Evolutionary conservation across 2,797 vertebrate species (phyloP), one percentile per base, ranked within the genome.

Genomic region (Thalassophryne amazonica): DNA sequence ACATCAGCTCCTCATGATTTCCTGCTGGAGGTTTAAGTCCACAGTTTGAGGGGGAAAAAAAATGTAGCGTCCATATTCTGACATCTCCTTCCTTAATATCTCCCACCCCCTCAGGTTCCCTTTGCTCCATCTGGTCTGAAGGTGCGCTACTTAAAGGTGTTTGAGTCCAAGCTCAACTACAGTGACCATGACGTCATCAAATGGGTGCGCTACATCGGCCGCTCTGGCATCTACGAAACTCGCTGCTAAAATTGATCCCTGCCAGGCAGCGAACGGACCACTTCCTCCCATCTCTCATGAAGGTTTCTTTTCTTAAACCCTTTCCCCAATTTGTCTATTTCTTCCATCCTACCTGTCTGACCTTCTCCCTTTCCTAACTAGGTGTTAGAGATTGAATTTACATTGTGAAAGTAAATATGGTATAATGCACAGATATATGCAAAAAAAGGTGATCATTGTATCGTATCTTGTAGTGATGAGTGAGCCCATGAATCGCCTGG

Each of bases 101-200:
- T 6, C 30, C 25, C 1, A 0, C 31, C 59, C 28, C 43, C 2
- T 20, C 45, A 99, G 97, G 97, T 99, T 70, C 97, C 97, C 0
- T 99, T 99, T 2, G 97, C 97, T 0, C 97, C 97, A 17, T 99
- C 97, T n/a, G 97, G 97, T 52, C 92, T 99, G 73, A 99, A 99
- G 91, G 97, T 99, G 80, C 97, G 97, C 58, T 99, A 99, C 87
- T 90, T 99, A 91, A 99, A 99, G 92, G 97, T 99, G 70, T 99
- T 99, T 66, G 97, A 99, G 87, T 96, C 97, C 78, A 99, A 99
- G 89, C 93, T 99, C 90, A 99, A 99, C 92, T 99, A 99, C 94
- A 99, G 96, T 88, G 97, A 99, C 88, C 97, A 99, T 0, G 97
- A 99, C 13, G 97, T 99, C 81, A 98, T 99, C 78, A 99, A 99